phyloP scores from a whole-genome alignment of 2,113 vertebrate genomes.

The Todiramphus saurophagus region DNA sequence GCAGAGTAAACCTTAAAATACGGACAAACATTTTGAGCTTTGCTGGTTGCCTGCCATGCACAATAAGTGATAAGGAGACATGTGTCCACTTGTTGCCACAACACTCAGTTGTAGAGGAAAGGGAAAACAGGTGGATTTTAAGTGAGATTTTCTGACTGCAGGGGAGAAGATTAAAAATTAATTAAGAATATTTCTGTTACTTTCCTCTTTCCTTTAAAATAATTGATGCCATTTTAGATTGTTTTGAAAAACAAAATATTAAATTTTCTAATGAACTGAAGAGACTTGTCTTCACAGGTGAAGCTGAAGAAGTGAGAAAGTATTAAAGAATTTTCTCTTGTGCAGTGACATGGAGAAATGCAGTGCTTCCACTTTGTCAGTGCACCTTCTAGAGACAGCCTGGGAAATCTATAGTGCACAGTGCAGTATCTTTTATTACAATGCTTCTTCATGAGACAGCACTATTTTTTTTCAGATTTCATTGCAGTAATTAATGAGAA shows the following conservation, averaged over 20 bases:
- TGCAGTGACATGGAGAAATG: background rate
- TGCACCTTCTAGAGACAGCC: background rate
- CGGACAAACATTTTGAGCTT: background rate
- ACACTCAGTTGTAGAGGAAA: background rate
- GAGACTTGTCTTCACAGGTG: background rate
- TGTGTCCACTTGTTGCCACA: background rate
- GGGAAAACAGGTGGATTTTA: background rate
- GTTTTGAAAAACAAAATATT: background rate
- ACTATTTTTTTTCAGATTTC: background rate
- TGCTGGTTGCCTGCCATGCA: background rate
- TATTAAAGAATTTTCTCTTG: background rate
- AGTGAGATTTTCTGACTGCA: background rate
- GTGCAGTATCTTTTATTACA: background rate
- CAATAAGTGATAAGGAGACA: background rate
- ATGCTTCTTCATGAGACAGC: background rate
- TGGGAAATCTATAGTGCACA: background rate
- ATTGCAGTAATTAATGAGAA: background rate
- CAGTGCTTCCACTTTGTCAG: background rate
- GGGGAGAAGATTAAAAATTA: background rate
- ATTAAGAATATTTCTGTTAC: background rate
- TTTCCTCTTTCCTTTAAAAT: background rate
- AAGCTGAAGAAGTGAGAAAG: background rate
- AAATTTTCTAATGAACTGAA: background rate
- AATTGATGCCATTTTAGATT: background rate
- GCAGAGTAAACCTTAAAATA: slow-evolving; percentile 29